phyloP scores from a whole-genome alignment of 2,113 vertebrate genomes.

The Leiothrix lutea region DNA sequence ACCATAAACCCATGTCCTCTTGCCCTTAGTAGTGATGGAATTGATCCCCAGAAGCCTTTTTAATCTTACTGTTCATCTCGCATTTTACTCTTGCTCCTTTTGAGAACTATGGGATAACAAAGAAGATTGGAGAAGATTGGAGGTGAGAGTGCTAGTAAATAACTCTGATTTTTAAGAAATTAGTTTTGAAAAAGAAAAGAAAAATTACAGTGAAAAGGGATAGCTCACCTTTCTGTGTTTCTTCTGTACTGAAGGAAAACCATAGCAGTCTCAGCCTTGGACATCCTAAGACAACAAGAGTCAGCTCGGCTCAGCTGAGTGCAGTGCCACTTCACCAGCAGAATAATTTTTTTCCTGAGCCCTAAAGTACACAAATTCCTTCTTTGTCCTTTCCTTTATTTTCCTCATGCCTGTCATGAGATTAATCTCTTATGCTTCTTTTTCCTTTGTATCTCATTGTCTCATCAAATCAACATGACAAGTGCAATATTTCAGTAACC shows the following conservation, averaged over 20 bases:
- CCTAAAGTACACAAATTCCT: neutral
- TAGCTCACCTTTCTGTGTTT: neutral
- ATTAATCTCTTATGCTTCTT: neutral
- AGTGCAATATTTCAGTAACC: neutral
- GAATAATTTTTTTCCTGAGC: neutral
- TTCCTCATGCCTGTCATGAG: neutral
- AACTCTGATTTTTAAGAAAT: constrained; percentile 4
- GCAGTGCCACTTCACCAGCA: neutral
- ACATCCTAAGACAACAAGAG: neutral
- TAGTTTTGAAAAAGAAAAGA: neutral
- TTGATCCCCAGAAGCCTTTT: neutral
- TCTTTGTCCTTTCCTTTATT: neutral
- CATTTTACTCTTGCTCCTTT: neutral
- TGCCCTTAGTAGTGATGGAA: neutral
- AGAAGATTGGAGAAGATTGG: neutral
- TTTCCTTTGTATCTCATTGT: neutral
- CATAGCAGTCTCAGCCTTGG: neutral
- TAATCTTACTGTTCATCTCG: neutral
- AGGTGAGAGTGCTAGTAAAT: neutral
- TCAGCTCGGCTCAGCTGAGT: neutral
- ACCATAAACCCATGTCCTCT: neutral
- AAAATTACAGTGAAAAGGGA: neutral
- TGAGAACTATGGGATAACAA: neutral
- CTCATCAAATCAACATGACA: neutral
- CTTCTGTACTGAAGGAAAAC: neutral